Evolutionary conservation across 2,113 vertebrate genomes (phyloP).

Genomic region (Onychorhynchus coronatus): DNA sequence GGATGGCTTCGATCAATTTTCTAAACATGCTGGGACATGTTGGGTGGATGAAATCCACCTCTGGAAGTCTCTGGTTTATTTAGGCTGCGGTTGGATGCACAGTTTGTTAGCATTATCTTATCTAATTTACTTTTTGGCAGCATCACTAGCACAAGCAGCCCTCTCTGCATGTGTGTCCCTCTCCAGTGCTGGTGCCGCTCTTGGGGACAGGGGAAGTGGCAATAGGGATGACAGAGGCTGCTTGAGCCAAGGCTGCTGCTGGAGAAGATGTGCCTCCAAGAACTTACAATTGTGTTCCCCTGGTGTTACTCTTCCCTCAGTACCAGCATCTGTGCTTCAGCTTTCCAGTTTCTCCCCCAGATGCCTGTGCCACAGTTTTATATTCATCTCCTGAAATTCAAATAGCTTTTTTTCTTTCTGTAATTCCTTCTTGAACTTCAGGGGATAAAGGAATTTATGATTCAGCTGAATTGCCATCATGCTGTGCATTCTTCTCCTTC

Average conservation of each 20-base stretch:
- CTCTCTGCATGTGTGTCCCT: not conserved
- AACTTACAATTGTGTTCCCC: not conserved
- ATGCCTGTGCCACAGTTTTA: not conserved
- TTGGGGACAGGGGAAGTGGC: not conserved
- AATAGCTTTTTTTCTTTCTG: not conserved
- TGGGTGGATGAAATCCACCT: not conserved
- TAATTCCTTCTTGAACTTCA: conserved; percentile 12
- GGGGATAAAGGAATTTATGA: conserved; percentile 23
- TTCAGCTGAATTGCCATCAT: conserved; percentile 2
- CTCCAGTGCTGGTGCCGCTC: not conserved
- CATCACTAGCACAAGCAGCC: not conserved
- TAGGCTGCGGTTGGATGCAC: not conserved
- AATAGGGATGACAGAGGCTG: not conserved
- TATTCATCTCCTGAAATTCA: not conserved
- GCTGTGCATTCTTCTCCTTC: not conserved
- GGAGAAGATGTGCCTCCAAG: not conserved
- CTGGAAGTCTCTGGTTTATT: not conserved
- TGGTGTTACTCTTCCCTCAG: not conserved
- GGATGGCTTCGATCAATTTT: not conserved
- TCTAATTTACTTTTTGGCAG: not conserved
- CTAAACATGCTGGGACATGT: not conserved
- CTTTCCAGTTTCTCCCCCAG: not conserved
- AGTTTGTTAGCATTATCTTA: not conserved
- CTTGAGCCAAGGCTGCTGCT: not conserved
- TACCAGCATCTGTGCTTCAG: not conserved